phyloP scores from a whole-genome alignment of 2,113 vertebrate species.

The Malaclemys terrapin region DNA sequence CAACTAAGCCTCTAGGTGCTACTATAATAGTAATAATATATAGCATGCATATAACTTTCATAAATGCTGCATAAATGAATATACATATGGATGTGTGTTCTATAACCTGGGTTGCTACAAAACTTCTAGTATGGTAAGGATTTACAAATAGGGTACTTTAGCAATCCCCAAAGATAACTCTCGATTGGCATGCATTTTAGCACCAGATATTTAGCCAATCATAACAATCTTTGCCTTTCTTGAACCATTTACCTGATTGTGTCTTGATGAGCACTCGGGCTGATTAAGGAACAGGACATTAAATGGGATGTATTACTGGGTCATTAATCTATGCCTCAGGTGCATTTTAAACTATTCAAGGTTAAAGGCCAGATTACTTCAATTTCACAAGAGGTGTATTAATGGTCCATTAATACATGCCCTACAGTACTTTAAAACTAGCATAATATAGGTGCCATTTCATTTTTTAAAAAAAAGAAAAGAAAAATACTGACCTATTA shows the following conservation, averaged over 20 bases:
- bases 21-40: neutral
- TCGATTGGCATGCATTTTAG: neutral
- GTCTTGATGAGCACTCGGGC: neutral
- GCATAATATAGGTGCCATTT: neutral
- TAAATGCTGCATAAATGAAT: neutral
- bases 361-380: conserved; percentile 32
- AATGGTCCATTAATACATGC: neutral
- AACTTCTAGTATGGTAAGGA: neutral
- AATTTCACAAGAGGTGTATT: conserved; percentile 36
- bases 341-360: conserved; percentile 21
- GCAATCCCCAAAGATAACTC: neutral
- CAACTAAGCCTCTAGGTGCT: neutral
- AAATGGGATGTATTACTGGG: conserved; percentile 36
- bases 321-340: conserved; percentile 41
- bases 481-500: neutral
- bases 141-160: neutral
- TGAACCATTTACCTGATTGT: neutral
- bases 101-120: neutral
- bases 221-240: neutral
- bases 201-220: neutral
- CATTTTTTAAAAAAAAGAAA: neutral
- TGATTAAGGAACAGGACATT: conserved; percentile 21
- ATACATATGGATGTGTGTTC: neutral
- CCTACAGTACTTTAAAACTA: neutral
- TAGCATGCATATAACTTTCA: neutral